These are phyloP conservation scores for Beris morrisii DNA, from an alignment of 2,888 invertebrate genomes.

Conservation along the genomic window DNA sequence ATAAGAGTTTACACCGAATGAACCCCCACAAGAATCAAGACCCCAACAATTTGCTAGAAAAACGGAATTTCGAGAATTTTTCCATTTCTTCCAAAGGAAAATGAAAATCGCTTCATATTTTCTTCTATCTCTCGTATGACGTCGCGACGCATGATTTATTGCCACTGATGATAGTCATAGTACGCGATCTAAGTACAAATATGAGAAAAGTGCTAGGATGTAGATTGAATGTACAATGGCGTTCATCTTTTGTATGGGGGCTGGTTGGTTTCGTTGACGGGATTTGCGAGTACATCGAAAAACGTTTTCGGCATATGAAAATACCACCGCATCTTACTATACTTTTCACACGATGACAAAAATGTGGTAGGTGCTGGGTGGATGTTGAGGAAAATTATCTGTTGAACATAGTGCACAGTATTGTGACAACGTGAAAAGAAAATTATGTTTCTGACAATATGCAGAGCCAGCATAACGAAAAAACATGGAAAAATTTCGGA, in stretches of 20 bases:
- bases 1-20: constrained; percentile 7
- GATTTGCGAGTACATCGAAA: too few species aligned
- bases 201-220: neutral
- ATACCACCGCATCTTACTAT: too few species aligned
- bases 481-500: too few species aligned
- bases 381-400: too few species aligned
- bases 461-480: too few species aligned
- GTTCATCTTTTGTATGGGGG: neutral
- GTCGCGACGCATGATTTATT: constrained; percentile 25
- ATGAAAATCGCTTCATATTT: neutral
- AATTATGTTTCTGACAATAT: too few species aligned
- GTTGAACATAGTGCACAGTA: too few species aligned
- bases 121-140: neutral
- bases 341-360: neutral
- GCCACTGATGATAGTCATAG: constrained; percentile 3
- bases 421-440: too few species aligned
- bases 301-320: too few species aligned
- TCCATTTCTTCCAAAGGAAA: neutral
- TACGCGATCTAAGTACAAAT: constrained; percentile 13
- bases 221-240: neutral
- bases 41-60: constrained; percentile 18
- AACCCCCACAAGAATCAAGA: constrained; percentile 4
- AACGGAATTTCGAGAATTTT: constrained; percentile 24
- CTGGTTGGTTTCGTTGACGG: too few species aligned
- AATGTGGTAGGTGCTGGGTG: neutral